Conservation (phyloP, 2,888 invertebrate species). For the Ecliptopera silaceata region DNA sequence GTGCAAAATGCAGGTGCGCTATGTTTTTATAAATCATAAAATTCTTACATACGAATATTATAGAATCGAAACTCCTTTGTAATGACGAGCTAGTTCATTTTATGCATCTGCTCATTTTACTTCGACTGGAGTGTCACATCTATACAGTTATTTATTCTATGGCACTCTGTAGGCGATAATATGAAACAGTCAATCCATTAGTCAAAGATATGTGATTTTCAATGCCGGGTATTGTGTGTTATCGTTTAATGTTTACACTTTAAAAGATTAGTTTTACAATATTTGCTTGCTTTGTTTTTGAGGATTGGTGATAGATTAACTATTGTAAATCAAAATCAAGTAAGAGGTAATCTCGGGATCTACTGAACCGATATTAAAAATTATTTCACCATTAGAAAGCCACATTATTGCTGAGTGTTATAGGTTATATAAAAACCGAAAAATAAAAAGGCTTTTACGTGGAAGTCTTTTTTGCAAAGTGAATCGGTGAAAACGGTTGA, state of each 20-base stretch:
- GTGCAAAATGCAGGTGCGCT: constrained; percentile 33
- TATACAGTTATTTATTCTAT: background rate
- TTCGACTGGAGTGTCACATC: background rate
- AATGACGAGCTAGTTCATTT: background rate
- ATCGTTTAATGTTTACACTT: constrained; percentile 9
- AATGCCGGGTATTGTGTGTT: constrained; percentile 43
- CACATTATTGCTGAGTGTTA: no score
- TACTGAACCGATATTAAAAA: no score
- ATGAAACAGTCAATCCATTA: constrained; percentile 54
- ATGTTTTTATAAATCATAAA: constrained; percentile 32
- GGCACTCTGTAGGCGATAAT: constrained; percentile 31
- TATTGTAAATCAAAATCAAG: no score
- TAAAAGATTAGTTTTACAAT: background rate
- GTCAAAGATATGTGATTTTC: constrained; percentile 61
- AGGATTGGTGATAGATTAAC: no score
- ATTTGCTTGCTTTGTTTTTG: background rate
- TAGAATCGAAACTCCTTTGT: background rate
- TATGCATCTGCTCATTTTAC: no score
- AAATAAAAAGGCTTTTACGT: no score
- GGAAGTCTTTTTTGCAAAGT: no score
- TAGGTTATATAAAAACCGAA: no score
- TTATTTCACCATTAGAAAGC: no score
- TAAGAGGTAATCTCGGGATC: no score
- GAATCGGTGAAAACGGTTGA: no score
- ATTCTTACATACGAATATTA: background rate